Evolutionary conservation across 37 sponge, comb jelly and placozoan genomes (phyloP).

Genomic region (Mnemiopsis leidyi): DNA sequence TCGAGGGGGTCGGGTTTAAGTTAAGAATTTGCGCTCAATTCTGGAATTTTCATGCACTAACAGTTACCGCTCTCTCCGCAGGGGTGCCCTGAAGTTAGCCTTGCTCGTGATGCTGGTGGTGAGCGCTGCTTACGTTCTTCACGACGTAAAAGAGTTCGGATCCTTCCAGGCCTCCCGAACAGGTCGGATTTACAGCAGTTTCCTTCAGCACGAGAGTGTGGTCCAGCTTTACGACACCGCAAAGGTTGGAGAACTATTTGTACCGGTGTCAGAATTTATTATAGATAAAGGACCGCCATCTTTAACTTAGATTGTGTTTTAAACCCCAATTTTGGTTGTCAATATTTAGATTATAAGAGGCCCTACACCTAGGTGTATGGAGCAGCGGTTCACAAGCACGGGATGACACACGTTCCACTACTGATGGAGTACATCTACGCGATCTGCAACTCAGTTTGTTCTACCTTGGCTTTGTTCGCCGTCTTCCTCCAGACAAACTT

Average conservation of each 20-base stretch:
- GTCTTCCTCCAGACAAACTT: constrained; percentile 27
- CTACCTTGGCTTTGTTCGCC: background rate
- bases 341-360: too few relatives aligned
- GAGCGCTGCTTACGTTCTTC: background rate
- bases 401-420: constrained; percentile 7
- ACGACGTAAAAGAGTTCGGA: constrained; percentile 47
- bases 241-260: too few relatives aligned
- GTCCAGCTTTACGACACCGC: background rate
- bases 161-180: constrained; percentile 36
- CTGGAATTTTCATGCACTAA: too few relatives aligned
- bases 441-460: constrained; percentile 49
- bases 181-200: background rate
- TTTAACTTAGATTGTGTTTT: too few relatives aligned
- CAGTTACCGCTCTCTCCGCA: too few relatives aligned
- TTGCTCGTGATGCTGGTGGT: background rate
- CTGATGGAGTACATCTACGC: constrained; percentile 57
- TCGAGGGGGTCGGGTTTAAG: too few relatives aligned
- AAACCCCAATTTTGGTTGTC: too few relatives aligned
- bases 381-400: background rate
- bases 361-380: too few relatives aligned
- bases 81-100: constrained; percentile 19
- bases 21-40: too few relatives aligned
- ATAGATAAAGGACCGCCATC: too few relatives aligned
- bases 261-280: too few relatives aligned
- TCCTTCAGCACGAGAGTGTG: constrained; percentile 12